These are phyloP conservation scores for Podotricha telesiphe DNA, from an alignment of 2,888 invertebrate species.

Conservation along the genomic window DNA sequence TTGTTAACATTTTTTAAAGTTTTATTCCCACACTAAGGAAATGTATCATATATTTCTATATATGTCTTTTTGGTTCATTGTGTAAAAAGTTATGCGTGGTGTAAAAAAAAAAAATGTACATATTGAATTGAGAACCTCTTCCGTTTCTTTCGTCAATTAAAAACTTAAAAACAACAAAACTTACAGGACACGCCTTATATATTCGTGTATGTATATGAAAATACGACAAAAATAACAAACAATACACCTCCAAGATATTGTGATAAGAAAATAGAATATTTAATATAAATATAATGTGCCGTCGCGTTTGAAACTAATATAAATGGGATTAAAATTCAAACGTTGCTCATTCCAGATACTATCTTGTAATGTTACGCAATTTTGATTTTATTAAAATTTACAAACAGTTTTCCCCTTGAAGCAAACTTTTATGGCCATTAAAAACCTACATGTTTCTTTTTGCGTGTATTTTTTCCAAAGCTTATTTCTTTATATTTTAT, in stretches of 20 bases:
- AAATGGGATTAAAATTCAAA: constrained; percentile 39
- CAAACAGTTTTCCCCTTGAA: constrained; percentile 46
- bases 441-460: constrained; percentile 53
- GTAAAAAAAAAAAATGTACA: background rate
- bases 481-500: no score
- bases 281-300: constrained; percentile 18
- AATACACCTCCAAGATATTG: background rate
- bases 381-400: constrained; percentile 55
- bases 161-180: no score
- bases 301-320: constrained; percentile 29
- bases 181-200: no score
- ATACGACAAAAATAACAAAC: background rate
- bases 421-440: constrained; percentile 59
- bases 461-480: background rate
- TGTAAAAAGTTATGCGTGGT: no score
- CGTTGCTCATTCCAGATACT: constrained; percentile 37
- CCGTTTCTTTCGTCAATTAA: no score
- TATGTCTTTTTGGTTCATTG: no score
- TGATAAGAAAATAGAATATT: constrained; percentile 4
- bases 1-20: no score
- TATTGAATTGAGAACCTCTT: no score
- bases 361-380: constrained; percentile 56
- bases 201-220: no score
- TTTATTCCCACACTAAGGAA: no score
- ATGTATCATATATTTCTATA: no score